A percentile compares a stretch with the other conserved stretches of the same genome.
phyloP scores from a whole-genome alignment of 2,888 invertebrate species.

The Drosophila pseudotalamancana region DNA sequence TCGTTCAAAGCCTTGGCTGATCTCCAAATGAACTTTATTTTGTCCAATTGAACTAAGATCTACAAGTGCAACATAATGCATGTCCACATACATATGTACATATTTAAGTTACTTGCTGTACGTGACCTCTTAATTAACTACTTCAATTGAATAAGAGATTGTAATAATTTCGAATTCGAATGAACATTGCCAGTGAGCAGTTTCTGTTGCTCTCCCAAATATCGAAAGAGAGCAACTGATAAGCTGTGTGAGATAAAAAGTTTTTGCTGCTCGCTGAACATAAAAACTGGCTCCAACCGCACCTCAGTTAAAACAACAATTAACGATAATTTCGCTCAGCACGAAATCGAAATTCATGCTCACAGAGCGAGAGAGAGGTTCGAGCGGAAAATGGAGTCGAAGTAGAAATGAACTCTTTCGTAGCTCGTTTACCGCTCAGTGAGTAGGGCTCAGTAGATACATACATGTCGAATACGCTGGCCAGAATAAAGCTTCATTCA shows the following conservation, averaged over 20 bases:
- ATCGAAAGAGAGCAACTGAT: conserved; percentile 31
- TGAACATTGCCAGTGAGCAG: conserved; percentile 7
- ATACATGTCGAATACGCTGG: conserved; percentile 11
- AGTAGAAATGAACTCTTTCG: conserved; percentile 14
- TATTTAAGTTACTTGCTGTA: not conserved
- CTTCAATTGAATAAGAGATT: conserved; percentile 32
- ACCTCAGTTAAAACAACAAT: conserved; percentile 32
- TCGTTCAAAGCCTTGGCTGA: not conserved
- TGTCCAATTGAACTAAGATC: conserved; percentile 9
- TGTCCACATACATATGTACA: not conserved
- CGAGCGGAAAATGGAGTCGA: conserved; percentile 17
- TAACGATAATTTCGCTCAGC: conserved; percentile 19
- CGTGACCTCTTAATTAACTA: conserved; percentile 48
- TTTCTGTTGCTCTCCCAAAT: conserved; percentile 15
- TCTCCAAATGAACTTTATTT: conserved; percentile 1
- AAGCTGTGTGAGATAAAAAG: conserved; percentile 20
- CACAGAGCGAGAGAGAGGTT: not conserved
- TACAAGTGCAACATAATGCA: not conserved
- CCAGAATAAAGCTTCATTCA: conserved; percentile 25
- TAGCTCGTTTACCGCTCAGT: conserved; percentile 20
- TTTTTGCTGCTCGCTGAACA: conserved; percentile 18
- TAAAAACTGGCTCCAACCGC: conserved; percentile 41
- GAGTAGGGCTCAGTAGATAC: conserved; percentile 51
- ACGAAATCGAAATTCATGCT: conserved; percentile 5
- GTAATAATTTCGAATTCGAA: conserved; percentile 29